Conservation (phyloP, 2,797 vertebrate genomes). For the Jordanella pulchra region DNA sequence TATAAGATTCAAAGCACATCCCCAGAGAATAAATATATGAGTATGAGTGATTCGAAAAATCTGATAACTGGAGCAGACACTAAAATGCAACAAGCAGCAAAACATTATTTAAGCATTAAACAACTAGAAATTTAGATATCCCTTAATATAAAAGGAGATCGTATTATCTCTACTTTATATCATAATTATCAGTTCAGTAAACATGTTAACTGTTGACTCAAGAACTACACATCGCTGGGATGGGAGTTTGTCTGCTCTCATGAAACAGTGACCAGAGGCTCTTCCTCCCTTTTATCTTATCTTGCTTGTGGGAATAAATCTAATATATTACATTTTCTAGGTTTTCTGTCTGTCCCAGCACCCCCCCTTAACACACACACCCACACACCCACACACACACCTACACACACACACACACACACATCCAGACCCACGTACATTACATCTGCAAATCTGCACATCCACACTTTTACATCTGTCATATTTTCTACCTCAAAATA, state of each 20-base stretch:
- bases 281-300: constrained; percentile 35
- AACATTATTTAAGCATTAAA: not conserved
- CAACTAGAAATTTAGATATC: not conserved
- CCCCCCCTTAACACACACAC: not conserved
- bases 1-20: not conserved
- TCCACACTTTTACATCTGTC: constrained; percentile 34
- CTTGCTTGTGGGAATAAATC: constrained; percentile 54
- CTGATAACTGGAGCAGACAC: not conserved
- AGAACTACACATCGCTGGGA: not conserved
- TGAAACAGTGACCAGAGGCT: constrained; percentile 54
- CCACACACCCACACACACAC: not conserved
- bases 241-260: constrained; percentile 36
- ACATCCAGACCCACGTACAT: too few relatives aligned
- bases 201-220: not conserved
- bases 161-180: not conserved
- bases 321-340: constrained; percentile 42
- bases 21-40: not conserved
- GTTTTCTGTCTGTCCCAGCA: constrained; percentile 16
- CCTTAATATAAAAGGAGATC: not conserved
- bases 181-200: not conserved
- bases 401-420: too few relatives aligned
- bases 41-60: not conserved
- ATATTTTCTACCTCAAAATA: constrained; percentile 32
- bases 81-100: not conserved
- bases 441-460: too few relatives aligned